Evolutionary conservation across 2,888 invertebrate species (phyloP).

Genomic region (Ophioninae sp.): DNA sequence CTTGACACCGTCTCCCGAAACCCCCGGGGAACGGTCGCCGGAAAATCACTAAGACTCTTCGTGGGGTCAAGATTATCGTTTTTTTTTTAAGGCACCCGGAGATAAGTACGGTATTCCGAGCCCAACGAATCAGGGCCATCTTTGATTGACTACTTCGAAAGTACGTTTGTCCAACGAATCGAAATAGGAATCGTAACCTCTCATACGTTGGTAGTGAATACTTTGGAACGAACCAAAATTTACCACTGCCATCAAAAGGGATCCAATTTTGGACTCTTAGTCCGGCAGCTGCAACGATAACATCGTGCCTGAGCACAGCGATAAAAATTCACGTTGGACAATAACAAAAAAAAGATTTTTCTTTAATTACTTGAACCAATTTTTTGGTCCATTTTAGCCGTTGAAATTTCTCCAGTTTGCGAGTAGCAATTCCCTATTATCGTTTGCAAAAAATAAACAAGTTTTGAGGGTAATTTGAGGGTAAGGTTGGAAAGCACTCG

Average conservation of each 20-base stretch:
- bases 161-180: background rate
- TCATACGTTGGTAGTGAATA: background rate
- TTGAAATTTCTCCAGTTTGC: too few relatives aligned
- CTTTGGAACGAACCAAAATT: background rate
- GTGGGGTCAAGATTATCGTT: conserved; percentile 1
- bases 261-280: too few relatives aligned
- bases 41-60: conserved; percentile 3
- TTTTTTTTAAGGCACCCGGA: background rate
- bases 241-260: background rate
- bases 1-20: conserved; percentile 55
- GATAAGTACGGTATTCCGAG: background rate
- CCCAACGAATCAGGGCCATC: background rate
- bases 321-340: too few relatives aligned
- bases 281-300: too few relatives aligned
- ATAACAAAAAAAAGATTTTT: too few relatives aligned
- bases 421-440: too few relatives aligned
- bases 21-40: conserved; percentile 28
- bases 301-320: too few relatives aligned
- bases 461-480: too few relatives aligned
- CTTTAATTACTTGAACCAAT: too few relatives aligned
- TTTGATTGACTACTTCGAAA: background rate
- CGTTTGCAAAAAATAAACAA: too few relatives aligned
- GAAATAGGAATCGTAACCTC: background rate
- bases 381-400: too few relatives aligned
- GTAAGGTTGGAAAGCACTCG: too few relatives aligned